A percentile compares a stretch with the other conserved stretches of the same genome.
These are phyloP conservation scores for Tolmerus cingulatus DNA, from an alignment of 2,888 invertebrate species.

Conservation along the genomic window DNA sequence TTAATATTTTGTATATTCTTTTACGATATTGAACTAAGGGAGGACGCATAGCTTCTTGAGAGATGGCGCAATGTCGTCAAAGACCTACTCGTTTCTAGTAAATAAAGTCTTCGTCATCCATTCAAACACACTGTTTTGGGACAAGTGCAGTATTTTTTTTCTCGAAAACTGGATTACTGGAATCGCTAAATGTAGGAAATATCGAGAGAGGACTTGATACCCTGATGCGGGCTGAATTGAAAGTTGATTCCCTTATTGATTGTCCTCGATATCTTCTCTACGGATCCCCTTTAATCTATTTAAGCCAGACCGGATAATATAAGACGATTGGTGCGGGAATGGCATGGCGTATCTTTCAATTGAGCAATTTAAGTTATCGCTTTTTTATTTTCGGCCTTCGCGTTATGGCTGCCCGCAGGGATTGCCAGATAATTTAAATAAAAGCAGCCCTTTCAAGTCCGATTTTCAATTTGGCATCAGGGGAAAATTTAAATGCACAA, in stretches of 20 bases:
- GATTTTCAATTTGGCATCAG: not conserved
- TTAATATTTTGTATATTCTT: not conserved
- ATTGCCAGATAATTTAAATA: not conserved
- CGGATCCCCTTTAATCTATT: not conserved
- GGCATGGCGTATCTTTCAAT: not conserved
- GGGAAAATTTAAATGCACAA: not conserved
- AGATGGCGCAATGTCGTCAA: not conserved
- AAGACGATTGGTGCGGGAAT: not conserved
- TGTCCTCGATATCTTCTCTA: not conserved
- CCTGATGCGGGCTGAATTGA: not conserved
- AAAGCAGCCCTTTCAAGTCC: not conserved
- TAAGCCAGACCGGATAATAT: not conserved
- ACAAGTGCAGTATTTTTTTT: not conserved
- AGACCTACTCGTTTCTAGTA: not conserved
- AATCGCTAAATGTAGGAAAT: not conserved
- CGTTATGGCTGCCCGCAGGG: not conserved
- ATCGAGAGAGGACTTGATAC: not conserved
- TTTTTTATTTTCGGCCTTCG: not conserved
- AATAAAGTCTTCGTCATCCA: too few relatives aligned
- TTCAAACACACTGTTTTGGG: not conserved
- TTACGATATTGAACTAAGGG: not conserved
- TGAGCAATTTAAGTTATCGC: not conserved
- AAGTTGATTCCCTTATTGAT: not conserved
- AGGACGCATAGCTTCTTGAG: not conserved
- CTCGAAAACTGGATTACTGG: not conserved